A percentile compares a stretch with the other conserved stretches of the same genome.
Evolutionary conservation across 1,140 invertebrate genomes (phyloP).

Genomic region (Achatina immaculata): DNA sequence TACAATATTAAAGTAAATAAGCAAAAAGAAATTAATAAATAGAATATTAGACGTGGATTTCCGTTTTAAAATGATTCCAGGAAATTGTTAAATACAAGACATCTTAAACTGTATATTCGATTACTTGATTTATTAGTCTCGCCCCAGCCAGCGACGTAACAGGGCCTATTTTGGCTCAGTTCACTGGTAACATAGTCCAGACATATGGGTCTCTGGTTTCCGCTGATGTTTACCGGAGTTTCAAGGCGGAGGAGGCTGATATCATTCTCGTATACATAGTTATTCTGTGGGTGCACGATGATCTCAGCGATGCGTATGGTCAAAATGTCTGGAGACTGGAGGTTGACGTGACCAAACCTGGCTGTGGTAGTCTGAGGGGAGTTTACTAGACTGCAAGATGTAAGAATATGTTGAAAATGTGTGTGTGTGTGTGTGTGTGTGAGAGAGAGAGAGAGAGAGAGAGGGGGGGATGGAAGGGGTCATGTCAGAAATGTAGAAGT

Average conservation of each 20-base stretch:
- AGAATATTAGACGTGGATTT: no score
- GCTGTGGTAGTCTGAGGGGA: constrained; percentile 50
- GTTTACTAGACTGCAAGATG: constrained; percentile 42
- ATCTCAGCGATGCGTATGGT: constrained; percentile 42
- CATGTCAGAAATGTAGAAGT: no score
- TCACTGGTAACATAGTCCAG: constrained; percentile 31
- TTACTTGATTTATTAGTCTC: constrained; percentile 48
- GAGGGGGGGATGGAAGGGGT: no score
- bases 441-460: no score
- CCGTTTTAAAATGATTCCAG: no score
- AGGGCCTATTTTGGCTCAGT: constrained; percentile 42
- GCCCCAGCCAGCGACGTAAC: constrained; percentile 61
- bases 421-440: no score
- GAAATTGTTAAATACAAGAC: no score
- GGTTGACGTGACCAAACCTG: constrained; percentile 45
- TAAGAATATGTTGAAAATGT: neutral
- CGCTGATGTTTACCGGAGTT: constrained; percentile 38
- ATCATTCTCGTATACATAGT: constrained; percentile 57
- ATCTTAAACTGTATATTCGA: no score
- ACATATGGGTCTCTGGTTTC: constrained; percentile 47
- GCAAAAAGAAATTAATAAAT: no score
- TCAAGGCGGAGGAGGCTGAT: constrained; percentile 56
- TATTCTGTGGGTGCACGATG: constrained; percentile 51
- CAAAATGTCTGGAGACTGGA: constrained; percentile 14
- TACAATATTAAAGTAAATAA: no score